Percentiles rank a stretch among this genome's conserved stretches.
These are phyloP conservation scores for Melanotaenia pygmaea DNA, from an alignment of 2,797 vertebrate species.

Conservation along the genomic window DNA sequence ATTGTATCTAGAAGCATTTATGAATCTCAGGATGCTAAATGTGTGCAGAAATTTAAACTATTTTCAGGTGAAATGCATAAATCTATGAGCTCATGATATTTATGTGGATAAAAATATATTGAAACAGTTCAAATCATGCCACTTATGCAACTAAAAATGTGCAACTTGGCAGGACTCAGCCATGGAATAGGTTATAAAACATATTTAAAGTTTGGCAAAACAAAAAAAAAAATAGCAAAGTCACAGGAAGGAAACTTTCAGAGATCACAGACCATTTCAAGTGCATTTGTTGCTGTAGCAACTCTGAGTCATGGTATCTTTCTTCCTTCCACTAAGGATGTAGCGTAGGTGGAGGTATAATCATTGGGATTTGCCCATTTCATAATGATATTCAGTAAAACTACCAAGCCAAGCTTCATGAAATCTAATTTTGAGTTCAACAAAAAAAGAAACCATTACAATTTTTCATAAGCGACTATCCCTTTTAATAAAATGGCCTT, in stretches of 20 bases:
- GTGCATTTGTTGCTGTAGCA: slow-evolving; percentile 7
- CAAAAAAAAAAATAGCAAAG: background rate
- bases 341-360: background rate
- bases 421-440: background rate
- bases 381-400: background rate
- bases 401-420: background rate
- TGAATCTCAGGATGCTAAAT: background rate
- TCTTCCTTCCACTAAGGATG: background rate
- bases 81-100: background rate
- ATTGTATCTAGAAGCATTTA: background rate
- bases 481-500: background rate
- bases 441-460: background rate
- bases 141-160: background rate
- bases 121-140: background rate
- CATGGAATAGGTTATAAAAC: background rate
- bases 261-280: background rate
- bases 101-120: background rate
- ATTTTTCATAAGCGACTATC: background rate
- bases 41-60: background rate
- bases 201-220: background rate
- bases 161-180: background rate
- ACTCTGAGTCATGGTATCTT: background rate
- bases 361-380: background rate
- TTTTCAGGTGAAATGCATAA: background rate
- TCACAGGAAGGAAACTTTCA: background rate